Percentiles rank a stretch among this genome's conserved stretches.
phyloP scores from a whole-genome alignment of 2,888 invertebrate species.

The Asteroscopus sphinx region DNA sequence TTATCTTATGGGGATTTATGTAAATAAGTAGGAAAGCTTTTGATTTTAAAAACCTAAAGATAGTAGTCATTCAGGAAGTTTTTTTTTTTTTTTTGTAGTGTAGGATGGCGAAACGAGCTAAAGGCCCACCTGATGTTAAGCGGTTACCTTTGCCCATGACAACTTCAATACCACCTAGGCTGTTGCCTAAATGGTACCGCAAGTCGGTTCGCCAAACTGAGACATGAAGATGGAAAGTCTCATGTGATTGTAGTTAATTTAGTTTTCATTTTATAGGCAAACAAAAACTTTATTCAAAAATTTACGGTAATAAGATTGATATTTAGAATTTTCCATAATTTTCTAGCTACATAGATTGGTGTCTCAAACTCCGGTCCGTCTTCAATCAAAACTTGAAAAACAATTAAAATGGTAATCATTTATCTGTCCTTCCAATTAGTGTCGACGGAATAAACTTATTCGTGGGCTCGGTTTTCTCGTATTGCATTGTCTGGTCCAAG shows the following conservation, averaged over 20 bases:
- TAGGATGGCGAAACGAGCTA: too few species aligned
- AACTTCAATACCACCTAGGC: too few species aligned
- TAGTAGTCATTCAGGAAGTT: too few species aligned
- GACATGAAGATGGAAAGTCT: too few species aligned
- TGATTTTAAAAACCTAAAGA: too few species aligned
- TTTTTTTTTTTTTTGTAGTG: too few species aligned
- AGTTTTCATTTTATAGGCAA: constrained; percentile 6
- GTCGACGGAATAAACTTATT: constrained; percentile 68
- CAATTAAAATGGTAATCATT: constrained; percentile 79
- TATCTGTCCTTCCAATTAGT: constrained; percentile 76
- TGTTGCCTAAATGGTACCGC: too few species aligned
- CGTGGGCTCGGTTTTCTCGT: constrained; percentile 61
- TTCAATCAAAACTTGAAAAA: constrained; percentile 70
- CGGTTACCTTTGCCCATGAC: too few species aligned
- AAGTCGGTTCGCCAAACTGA: too few species aligned
- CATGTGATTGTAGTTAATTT: not conserved
- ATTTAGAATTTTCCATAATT: constrained; percentile 33
- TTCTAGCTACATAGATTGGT: constrained; percentile 50
- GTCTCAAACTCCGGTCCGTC: constrained; percentile 45
- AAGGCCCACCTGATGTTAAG: too few species aligned
- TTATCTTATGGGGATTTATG: too few species aligned
- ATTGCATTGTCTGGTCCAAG: constrained; percentile 52
- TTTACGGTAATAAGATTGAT: constrained; percentile 34
- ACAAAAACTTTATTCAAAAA: constrained; percentile 26
- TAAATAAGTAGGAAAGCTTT: too few species aligned